A percentile compares a stretch with the other conserved stretches of the same genome.
Evolutionary conservation across 64 coral and sea anemone genomes (phyloP).

Genomic region (Actinia tenebrosa): DNA sequence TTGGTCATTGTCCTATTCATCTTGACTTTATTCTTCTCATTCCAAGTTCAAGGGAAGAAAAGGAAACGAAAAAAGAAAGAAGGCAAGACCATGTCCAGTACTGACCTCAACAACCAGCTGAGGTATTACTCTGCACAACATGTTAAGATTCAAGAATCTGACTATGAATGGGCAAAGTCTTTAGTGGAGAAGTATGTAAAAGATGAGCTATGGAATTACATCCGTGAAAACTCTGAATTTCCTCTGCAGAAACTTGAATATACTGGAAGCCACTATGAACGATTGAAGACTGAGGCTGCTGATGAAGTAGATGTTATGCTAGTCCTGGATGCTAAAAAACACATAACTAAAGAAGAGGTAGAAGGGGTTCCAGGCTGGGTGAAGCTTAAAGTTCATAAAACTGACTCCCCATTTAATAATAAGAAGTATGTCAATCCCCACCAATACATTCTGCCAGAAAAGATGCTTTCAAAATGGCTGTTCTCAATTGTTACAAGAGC

Average conservation of each 20-base stretch:
- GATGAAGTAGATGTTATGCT: conserved; percentile 84
- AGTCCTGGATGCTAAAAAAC: conserved; percentile 38
- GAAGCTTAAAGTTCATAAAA: conserved; percentile 26
- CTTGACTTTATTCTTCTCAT: not conserved
- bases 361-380: conserved; percentile 58
- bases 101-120: conserved; percentile 24
- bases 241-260: conserved; percentile 40
- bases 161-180: conserved; percentile 17
- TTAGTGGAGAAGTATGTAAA: conserved; percentile 50
- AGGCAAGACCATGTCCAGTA: not conserved
- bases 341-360: conserved; percentile 33
- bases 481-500: conserved; percentile 54
- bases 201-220: conserved; percentile 28
- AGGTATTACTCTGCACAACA: conserved; percentile 44
- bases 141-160: conserved; percentile 51
- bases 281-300: conserved; percentile 69
- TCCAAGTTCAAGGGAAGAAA: not conserved
- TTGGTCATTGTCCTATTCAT: not conserved
- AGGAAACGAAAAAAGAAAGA: conserved; percentile 11
- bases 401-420: conserved; percentile 30
- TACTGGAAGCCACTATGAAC: conserved; percentile 65
- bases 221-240: conserved; percentile 31
- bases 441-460: conserved; percentile 56
- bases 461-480: conserved; percentile 60
- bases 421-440: conserved; percentile 40